Percentiles rank a stretch among this genome's conserved stretches.
Evolutionary conservation across 2,888 invertebrate genomes (phyloP).

Genomic region (Falcaria lacertinaria): DNA sequence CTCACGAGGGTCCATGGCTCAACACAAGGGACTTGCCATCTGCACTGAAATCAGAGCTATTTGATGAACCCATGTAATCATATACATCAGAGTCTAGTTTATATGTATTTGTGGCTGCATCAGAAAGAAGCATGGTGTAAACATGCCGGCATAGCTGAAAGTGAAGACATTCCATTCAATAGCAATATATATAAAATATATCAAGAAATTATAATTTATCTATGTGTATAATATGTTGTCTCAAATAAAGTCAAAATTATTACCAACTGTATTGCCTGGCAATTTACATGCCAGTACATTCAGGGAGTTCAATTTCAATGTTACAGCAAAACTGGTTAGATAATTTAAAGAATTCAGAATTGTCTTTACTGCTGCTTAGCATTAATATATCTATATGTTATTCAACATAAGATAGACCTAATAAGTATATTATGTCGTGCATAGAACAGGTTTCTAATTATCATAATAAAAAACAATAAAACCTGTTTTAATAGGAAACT

Average conservation of each 20-base stretch:
- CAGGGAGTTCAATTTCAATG: too few relatives aligned
- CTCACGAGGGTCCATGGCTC: slow-evolving; percentile 60
- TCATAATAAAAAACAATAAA: slow-evolving; percentile 3
- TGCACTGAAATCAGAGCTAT: slow-evolving; percentile 36
- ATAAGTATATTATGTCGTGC: not conserved
- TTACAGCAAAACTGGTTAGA: too few relatives aligned
- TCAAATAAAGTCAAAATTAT: too few relatives aligned
- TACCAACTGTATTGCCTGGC: too few relatives aligned
- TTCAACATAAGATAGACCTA: too few relatives aligned
- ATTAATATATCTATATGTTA: too few relatives aligned
- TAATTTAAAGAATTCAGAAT: too few relatives aligned
- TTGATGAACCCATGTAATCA: slow-evolving; percentile 47
- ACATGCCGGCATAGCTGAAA: slow-evolving; percentile 56
- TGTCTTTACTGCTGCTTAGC: too few relatives aligned
- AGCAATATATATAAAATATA: not conserved
- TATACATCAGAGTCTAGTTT: slow-evolving; percentile 31
- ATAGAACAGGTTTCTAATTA: slow-evolving; percentile 2
- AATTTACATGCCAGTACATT: too few relatives aligned
- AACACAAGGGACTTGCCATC: slow-evolving; percentile 53
- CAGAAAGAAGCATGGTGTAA: slow-evolving; percentile 22
- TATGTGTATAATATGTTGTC: too few relatives aligned
- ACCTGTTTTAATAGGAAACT: too few relatives aligned
- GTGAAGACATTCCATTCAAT: too few relatives aligned
- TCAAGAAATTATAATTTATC: not conserved
- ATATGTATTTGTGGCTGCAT: slow-evolving; percentile 17